Evolutionary conservation across 2,797 vertebrate genomes (phyloP).

Genomic region (Sebastes trivittatus): DNA sequence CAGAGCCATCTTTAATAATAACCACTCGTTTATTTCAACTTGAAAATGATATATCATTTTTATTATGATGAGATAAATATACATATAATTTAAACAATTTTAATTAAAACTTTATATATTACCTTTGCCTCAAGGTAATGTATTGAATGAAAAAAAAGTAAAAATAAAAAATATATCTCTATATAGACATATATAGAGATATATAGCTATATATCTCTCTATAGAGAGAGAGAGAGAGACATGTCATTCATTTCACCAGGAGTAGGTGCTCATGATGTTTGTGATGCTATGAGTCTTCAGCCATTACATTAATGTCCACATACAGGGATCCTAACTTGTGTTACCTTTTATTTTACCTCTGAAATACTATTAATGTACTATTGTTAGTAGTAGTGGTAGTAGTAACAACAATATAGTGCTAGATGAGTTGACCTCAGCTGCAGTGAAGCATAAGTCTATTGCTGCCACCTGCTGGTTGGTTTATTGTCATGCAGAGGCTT

Average conservation of each 20-base stretch:
- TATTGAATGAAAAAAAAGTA: background rate
- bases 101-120: background rate
- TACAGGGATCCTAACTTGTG: background rate
- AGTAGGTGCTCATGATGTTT: background rate
- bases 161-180: too few species aligned
- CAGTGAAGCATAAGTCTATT: slow-evolving; percentile 8
- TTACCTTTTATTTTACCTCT: background rate
- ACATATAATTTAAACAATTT: background rate
- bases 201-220: too few species aligned
- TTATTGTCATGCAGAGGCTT: background rate
- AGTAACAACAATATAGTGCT: too few species aligned
- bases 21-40: too few species aligned
- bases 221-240: too few species aligned
- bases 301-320: background rate
- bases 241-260: background rate
- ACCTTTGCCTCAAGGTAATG: background rate
- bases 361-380: background rate
- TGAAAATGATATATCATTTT: too few species aligned
- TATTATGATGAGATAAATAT: too few species aligned
- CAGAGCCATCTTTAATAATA: too few species aligned
- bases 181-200: too few species aligned
- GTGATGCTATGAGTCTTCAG: background rate
- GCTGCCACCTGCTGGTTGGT: slow-evolving; percentile 57
- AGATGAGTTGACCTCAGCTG: background rate
- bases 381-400: background rate